phyloP scores from a whole-genome alignment of 2,113 vertebrate species.

The Alligator mississippiensis region DNA sequence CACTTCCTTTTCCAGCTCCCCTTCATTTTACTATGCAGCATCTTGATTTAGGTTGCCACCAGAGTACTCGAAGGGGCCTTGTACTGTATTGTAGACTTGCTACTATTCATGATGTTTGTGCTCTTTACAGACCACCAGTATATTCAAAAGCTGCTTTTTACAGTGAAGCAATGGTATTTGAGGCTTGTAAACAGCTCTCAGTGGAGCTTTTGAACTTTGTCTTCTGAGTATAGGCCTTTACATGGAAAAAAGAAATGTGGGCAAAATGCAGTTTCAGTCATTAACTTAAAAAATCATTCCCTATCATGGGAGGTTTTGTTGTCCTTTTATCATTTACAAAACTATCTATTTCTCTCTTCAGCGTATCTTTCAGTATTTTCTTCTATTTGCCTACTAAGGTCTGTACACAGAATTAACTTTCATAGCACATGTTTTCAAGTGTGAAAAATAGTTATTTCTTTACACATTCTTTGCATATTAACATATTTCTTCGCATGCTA shows the following conservation, averaged over 20 bases:
- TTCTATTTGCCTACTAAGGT: neutral
- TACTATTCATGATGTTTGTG: neutral
- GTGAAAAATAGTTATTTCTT: neutral
- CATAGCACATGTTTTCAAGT: neutral
- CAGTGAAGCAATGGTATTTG: neutral
- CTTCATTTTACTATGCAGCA: neutral
- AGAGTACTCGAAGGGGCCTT: neutral
- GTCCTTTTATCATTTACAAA: neutral
- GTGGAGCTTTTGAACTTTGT: constrained; percentile 1
- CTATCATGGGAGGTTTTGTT: neutral
- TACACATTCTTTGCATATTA: neutral
- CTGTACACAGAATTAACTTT: neutral
- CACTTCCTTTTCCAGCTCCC: neutral
- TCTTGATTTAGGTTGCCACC: neutral
- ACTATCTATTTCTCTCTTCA: neutral
- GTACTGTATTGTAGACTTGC: neutral
- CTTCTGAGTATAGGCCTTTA: constrained; percentile 14
- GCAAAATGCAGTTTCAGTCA: neutral
- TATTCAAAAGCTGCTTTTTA: neutral
- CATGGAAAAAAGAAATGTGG: neutral
- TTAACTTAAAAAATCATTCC: constrained; percentile 30
- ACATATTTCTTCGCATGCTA: constrained; percentile 19
- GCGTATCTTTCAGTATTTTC: neutral
- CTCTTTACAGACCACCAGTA: neutral
- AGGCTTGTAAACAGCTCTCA: neutral